Base-by-base conservation (phyloP, 2,797 vertebrate species). In the Synaphobranchus kaupii region DNA sequence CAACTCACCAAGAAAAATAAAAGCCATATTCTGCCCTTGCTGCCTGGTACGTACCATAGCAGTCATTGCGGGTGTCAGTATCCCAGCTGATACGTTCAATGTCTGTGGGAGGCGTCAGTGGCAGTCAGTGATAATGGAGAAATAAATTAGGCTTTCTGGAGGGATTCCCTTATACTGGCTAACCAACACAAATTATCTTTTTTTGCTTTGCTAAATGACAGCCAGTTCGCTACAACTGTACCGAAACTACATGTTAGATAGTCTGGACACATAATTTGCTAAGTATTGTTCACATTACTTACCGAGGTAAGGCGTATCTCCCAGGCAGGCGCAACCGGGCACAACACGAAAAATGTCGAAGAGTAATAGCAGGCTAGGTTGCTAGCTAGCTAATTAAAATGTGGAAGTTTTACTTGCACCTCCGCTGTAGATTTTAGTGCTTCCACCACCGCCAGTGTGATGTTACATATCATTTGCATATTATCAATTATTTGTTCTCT, bases 321-420 rank as follows among this genome's bases (percentile, higher is more conserved):
- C 66, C 68, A 66, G 84, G 83, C n/a, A n/a, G n/a, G n/a, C n/a
- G n/a, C n/a, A n/a, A n/a, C n/a, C n/a, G n/a, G n/a, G n/a, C 85
- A 88, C 89, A 87, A 84, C 89, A 20, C 90, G 92, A 90, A 54
- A 85, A 86, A 50, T 34, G 13, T 34, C 22, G 5, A 78, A 44
- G 78, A 81, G 78, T 50, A 48, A 2, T 50, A 12, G 7, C 22
- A n/a, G 20, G 44, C 78, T n/a, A 28, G 34, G 39, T 47, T 44
- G 13, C 73, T 22, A 47, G n/a, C 68, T 34, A 76, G 78, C 78
- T 25, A 89, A 91, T 85, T 89, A 91, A 92, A 88, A 93, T 90
- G 92, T 91, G 92, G 93, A 96, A 96, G 93, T 96, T 96, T 91
- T 95, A 94, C 93, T 96, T 95, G 93, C 92, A 91, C 91, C 95